Evolutionary conservation across 2,113 vertebrate genomes (phyloP).

Genomic region (Paedocypris sp.): DNA sequence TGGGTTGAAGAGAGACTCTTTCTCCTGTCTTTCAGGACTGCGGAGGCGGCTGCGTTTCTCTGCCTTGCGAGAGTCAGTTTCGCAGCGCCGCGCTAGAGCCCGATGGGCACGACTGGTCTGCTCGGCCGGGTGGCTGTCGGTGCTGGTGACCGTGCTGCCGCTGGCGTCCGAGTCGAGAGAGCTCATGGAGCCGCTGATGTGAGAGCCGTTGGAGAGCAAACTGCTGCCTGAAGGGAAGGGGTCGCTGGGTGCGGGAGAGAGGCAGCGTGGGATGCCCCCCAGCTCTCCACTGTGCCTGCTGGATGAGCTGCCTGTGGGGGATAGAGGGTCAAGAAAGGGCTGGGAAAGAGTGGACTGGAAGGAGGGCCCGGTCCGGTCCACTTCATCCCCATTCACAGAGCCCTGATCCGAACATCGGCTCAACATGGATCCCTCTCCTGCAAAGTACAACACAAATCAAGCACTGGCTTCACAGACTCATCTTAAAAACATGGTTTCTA

Average conservation of each 20-base stretch:
- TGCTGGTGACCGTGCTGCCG: constrained; percentile 63
- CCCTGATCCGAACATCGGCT: constrained; percentile 53
- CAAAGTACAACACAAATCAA: not conserved
- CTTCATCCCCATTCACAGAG: constrained; percentile 63
- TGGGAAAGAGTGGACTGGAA: constrained; percentile 43
- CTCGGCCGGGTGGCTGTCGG: constrained; percentile 53
- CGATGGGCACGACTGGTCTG: constrained; percentile 30
- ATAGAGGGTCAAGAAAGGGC: constrained; percentile 49
- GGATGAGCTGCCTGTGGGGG: constrained; percentile 61
- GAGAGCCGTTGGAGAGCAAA: constrained; percentile 68
- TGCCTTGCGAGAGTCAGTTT: constrained; percentile 30
- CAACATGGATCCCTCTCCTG: constrained; percentile 41
- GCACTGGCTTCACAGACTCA: no score
- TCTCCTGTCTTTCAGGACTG: constrained; percentile 56
- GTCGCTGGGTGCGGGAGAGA: constrained; percentile 62
- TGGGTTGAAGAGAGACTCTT: constrained; percentile 53
- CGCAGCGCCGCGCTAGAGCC: constrained; percentile 24
- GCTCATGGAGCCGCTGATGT: constrained; percentile 70
- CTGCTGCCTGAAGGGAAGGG: constrained; percentile 68
- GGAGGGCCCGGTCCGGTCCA: constrained; percentile 44
- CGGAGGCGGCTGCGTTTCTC: constrained; percentile 43
- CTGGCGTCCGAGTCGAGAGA: constrained; percentile 68
- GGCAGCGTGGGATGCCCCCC: constrained; percentile 61
- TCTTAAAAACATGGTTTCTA: no score
- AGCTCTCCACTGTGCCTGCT: constrained; percentile 43